phyloP scores from a whole-genome alignment of 2,888 invertebrate species.

The Drosophila demipolita region DNA sequence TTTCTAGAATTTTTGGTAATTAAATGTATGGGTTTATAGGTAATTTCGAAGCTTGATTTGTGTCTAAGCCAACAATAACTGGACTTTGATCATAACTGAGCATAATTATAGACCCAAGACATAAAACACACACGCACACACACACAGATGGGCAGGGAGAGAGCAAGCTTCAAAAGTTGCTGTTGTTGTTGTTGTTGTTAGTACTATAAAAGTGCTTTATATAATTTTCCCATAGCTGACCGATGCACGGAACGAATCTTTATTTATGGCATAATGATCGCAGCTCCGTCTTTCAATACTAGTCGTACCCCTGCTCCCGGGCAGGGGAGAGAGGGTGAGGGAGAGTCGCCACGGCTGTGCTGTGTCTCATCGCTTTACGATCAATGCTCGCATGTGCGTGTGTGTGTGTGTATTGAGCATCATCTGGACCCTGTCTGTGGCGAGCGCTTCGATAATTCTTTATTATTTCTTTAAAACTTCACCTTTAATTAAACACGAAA shows the following conservation, averaged over 20 bases:
- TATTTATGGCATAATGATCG: conserved; percentile 81
- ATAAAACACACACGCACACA: conserved; percentile 19
- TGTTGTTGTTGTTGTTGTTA: conserved; percentile 5
- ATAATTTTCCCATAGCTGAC: conserved; percentile 73
- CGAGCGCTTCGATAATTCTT: conserved; percentile 75
- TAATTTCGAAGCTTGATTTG: conserved; percentile 47
- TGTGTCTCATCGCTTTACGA: conserved; percentile 73
- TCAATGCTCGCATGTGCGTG: conserved; percentile 56
- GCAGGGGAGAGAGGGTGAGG: conserved; percentile 1
- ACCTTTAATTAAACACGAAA: conserved; percentile 81
- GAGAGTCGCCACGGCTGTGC: conserved; percentile 12
- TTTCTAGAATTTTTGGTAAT: neutral
- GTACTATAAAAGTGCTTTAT: conserved; percentile 68
- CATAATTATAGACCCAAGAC: conserved; percentile 63
- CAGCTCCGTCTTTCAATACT: conserved; percentile 46
- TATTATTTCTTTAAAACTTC: conserved; percentile 81
- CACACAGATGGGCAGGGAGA: neutral
- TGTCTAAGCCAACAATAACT: conserved; percentile 61
- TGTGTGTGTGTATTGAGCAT: conserved; percentile 48
- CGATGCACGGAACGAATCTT: conserved; percentile 76
- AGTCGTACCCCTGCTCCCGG: neutral
- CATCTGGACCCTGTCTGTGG: conserved; percentile 57
- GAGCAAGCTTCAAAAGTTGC: conserved; percentile 45
- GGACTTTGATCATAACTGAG: conserved; percentile 66
- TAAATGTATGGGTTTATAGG: neutral